Conservation (phyloP, 1,140 invertebrate species). For the Heliconius hermathena region DNA sequence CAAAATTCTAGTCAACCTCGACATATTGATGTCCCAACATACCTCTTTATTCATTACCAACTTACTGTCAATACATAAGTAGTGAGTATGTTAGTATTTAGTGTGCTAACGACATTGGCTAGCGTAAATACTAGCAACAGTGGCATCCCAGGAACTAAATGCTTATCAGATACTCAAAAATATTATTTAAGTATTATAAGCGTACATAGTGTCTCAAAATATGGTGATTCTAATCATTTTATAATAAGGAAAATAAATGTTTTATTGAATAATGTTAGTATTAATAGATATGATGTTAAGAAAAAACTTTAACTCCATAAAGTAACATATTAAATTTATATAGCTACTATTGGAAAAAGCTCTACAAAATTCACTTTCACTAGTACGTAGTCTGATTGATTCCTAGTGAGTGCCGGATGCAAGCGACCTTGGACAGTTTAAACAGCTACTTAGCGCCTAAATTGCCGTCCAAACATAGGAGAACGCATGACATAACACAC, state of each 20-base stretch:
- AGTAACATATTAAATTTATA: neutral
- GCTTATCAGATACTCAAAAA: neutral
- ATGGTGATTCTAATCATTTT: too few species aligned
- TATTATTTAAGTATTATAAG: neutral
- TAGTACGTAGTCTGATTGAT: conserved; percentile 8
- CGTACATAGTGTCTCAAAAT: too few species aligned
- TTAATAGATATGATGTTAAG: neutral
- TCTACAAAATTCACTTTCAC: conserved; percentile 33
- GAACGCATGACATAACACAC: conserved; percentile 65
- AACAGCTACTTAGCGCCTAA: conserved; percentile 63
- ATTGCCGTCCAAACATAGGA: conserved; percentile 53
- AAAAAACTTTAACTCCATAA: too few species aligned
- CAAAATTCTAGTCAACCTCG: conserved; percentile 16
- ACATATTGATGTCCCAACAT: conserved; percentile 17
- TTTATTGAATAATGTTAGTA: too few species aligned
- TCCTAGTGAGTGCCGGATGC: conserved; percentile 54
- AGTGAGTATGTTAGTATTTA: conserved; percentile 20
- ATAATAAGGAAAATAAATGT: too few species aligned
- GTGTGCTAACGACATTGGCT: conserved; percentile 26
- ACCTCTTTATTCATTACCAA: conserved; percentile 26
- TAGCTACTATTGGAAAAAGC: neutral
- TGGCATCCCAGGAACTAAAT: neutral
- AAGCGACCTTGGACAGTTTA: conserved; percentile 66
- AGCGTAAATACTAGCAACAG: conserved; percentile 6
- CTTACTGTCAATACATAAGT: conserved; percentile 25